Evolutionary conservation across 1,140 invertebrate species (phyloP).

Genomic region (Polyergus mexicanus): DNA sequence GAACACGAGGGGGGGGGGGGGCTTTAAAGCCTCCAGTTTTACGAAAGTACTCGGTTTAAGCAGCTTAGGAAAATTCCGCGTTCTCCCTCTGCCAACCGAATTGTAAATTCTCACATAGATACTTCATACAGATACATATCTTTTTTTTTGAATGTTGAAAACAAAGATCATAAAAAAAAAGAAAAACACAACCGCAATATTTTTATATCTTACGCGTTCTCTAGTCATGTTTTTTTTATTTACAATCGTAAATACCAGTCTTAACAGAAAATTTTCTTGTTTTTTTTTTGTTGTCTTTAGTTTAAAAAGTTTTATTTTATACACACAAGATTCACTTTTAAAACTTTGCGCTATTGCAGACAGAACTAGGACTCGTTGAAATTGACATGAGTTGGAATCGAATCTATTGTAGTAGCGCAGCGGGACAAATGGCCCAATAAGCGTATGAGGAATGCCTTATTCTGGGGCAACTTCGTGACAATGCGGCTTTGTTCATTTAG

Average conservation of each 20-base stretch:
- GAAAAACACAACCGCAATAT: not conserved
- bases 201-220: not conserved
- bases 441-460: constrained; percentile 15
- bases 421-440: constrained; percentile 44
- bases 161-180: not conserved
- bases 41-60: constrained; percentile 69
- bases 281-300: not conserved
- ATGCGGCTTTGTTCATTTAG: not conserved
- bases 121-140: constrained; percentile 5
- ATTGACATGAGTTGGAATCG: constrained; percentile 41
- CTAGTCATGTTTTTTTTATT: not conserved
- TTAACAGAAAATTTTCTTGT: not conserved
- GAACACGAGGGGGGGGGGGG: constrained; percentile 25
- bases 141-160: not conserved
- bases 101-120: constrained; percentile 62
- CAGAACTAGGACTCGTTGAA: constrained; percentile 47
- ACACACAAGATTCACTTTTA: not conserved
- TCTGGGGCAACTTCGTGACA: not conserved
- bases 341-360: constrained; percentile 7
- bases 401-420: constrained; percentile 11
- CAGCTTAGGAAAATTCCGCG: constrained; percentile 60
- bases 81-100: constrained; percentile 17
- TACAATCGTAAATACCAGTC: not conserved
- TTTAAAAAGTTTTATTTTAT: not conserved
- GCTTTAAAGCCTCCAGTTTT: constrained; percentile 65